A percentile compares a stretch with the other conserved stretches of the same genome.
These are phyloP conservation scores for Phthorimaea operculella DNA, from an alignment of 1,140 invertebrate species.

Conservation along the genomic window DNA sequence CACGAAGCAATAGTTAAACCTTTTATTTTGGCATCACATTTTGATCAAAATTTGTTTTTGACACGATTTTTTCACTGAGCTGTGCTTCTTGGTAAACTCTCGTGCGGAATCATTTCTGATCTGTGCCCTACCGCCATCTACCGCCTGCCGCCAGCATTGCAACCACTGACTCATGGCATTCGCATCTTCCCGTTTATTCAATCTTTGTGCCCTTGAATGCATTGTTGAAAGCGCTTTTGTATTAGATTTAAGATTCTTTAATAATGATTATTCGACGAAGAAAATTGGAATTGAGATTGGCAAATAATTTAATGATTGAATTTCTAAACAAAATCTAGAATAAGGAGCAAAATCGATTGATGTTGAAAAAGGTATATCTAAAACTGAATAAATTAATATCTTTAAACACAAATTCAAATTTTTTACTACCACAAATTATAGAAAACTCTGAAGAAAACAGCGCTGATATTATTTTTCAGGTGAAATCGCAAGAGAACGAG, in stretches of 20 bases:
- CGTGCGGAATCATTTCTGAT: slow-evolving; percentile 61
- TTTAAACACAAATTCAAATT: too few species aligned
- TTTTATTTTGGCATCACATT: slow-evolving; percentile 42
- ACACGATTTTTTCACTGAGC: slow-evolving; percentile 35
- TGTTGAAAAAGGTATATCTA: too few species aligned
- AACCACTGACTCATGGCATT: slow-evolving; percentile 42
- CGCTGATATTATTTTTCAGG: slow-evolving; percentile 55
- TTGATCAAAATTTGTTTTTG: slow-evolving; percentile 12
- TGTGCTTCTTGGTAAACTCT: slow-evolving; percentile 67
- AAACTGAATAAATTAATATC: too few species aligned
- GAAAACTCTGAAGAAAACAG: not conserved
- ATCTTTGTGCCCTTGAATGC: slow-evolving; percentile 43
- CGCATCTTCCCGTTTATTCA: slow-evolving; percentile 39
- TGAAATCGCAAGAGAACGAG: slow-evolving; percentile 72
- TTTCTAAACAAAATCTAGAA: too few species aligned
- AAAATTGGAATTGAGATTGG: too few species aligned
- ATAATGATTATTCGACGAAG: too few species aligned
- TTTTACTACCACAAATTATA: too few species aligned
- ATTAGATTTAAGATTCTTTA: slow-evolving; percentile 25
- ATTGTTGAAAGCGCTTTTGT: slow-evolving; percentile 45
- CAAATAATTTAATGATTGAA: too few species aligned
- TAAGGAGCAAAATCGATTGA: too few species aligned
- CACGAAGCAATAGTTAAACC: not conserved
- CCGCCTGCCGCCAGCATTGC: slow-evolving; percentile 45
- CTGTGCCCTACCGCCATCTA: slow-evolving; percentile 33